Evolutionary conservation across 2,797 vertebrate species (phyloP).

Genomic region (Sebastes vulpes): DNA sequence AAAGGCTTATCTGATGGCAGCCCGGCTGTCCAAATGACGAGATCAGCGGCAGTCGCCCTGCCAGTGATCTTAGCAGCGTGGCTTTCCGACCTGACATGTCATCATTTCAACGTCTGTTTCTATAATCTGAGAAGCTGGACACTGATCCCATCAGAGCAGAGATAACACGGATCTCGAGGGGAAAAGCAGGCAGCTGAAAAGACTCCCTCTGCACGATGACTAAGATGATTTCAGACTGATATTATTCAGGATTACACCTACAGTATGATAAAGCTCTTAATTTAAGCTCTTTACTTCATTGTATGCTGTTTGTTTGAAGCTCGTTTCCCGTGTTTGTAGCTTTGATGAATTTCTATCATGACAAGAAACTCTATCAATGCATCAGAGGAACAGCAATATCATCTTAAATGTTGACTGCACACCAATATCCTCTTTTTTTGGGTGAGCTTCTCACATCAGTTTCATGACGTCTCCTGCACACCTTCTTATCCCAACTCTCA

Average conservation of each 20-base stretch:
- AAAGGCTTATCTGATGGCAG: conserved; percentile 29
- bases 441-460: neutral
- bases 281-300: neutral
- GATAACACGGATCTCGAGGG: conserved; percentile 33
- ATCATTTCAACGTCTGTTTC: conserved; percentile 10
- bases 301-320: neutral
- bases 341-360: neutral
- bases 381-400: neutral
- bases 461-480: neutral
- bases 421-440: neutral
- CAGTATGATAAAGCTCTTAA: neutral
- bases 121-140: conserved; percentile 42
- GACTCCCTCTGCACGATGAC: neutral
- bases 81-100: conserved; percentile 29
- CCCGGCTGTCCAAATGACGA: conserved; percentile 9
- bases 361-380: neutral
- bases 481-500: neutral
- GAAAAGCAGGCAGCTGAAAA: conserved; percentile 10
- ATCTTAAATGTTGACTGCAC: neutral
- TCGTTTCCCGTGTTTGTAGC: neutral
- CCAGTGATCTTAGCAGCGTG: neutral
- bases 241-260: neutral
- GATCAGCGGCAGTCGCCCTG: neutral
- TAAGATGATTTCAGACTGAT: conserved; percentile 14
- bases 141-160: conserved; percentile 34